Conservation (phyloP, 1,140 invertebrate species). For the Megalopta genalis region DNA sequence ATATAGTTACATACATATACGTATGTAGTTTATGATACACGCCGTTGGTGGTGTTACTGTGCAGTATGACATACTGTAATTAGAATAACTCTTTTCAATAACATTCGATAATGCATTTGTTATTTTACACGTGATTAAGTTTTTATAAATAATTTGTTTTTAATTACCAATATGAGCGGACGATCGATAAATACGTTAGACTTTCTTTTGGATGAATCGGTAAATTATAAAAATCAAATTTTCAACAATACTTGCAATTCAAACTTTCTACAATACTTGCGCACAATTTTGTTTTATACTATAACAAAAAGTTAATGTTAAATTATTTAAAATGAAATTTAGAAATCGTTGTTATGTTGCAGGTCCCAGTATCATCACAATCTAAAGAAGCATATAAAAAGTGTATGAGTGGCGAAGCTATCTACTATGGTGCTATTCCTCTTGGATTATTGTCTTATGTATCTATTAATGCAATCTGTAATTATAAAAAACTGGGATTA, state of each 20-base stretch:
- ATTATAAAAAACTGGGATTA: rapidly evolving
- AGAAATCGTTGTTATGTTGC: not conserved
- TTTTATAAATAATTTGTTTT: too few species aligned
- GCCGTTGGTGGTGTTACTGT: not conserved
- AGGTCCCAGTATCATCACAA: not conserved
- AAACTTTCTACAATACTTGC: too few species aligned
- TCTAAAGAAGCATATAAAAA: not conserved
- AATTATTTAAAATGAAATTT: not conserved
- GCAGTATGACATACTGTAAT: not conserved
- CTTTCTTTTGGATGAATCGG: not conserved
- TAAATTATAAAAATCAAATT: not conserved
- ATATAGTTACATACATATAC: too few species aligned
- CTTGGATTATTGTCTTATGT: rapidly evolving
- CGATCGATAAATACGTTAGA: too few species aligned
- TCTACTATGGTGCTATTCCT: not conserved
- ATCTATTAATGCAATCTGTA: not conserved
- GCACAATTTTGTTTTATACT: not conserved
- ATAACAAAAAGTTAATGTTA: not conserved
- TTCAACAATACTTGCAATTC: too few species aligned
- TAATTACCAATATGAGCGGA: too few species aligned
- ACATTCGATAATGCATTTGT: too few species aligned
- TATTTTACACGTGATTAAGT: too few species aligned
- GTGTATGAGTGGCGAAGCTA: not conserved
- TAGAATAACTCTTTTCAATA: not conserved
- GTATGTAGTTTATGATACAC: not conserved